These are phyloP conservation scores for Oryzias melastigma DNA, from an alignment of 2,113 vertebrate genomes.

Conservation along the genomic window DNA sequence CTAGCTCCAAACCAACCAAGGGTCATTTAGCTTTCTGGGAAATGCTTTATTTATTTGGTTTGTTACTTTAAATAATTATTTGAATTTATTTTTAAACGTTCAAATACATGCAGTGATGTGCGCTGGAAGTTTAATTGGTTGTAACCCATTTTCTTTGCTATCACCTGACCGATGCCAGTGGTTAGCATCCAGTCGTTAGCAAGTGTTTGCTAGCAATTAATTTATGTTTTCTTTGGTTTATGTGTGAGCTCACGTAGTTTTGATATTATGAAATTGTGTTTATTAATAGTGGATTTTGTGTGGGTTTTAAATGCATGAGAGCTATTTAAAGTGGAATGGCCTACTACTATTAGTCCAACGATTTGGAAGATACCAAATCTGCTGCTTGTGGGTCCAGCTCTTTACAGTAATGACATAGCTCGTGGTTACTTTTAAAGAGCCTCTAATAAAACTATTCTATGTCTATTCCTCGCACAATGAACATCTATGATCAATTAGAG, in stretches of 20 bases:
- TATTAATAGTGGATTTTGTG: not conserved
- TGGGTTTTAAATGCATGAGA: slow-evolving; percentile 8
- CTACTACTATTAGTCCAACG: slow-evolving; percentile 37
- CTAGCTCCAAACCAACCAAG: slow-evolving; percentile 42
- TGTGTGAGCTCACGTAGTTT: not conserved
- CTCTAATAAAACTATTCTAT: not conserved
- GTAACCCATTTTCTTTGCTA: slow-evolving; percentile 15
- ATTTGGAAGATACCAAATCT: slow-evolving; percentile 59
- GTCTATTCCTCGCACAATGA: not conserved
- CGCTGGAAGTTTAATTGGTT: slow-evolving; percentile 21
- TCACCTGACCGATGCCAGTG: slow-evolving; percentile 47
- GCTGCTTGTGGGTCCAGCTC: slow-evolving; percentile 13
- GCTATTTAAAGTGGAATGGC: slow-evolving; percentile 31
- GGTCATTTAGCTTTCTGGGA: slow-evolving; percentile 15
- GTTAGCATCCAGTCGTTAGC: slow-evolving; percentile 44
- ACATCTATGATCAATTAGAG: not conserved
- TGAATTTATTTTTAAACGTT: not conserved
- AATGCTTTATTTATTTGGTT: not conserved
- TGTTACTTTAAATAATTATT: not conserved
- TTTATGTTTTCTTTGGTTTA: not conserved
- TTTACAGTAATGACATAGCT: slow-evolving; percentile 26
- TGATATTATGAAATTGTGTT: not conserved
- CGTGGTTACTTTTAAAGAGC: slow-evolving; percentile 11
- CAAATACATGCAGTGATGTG: not conserved
- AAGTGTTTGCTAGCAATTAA: slow-evolving; percentile 19